Base-by-base conservation (phyloP, 2,113 vertebrate species). In the Gadus chalcogrammus region DNA sequence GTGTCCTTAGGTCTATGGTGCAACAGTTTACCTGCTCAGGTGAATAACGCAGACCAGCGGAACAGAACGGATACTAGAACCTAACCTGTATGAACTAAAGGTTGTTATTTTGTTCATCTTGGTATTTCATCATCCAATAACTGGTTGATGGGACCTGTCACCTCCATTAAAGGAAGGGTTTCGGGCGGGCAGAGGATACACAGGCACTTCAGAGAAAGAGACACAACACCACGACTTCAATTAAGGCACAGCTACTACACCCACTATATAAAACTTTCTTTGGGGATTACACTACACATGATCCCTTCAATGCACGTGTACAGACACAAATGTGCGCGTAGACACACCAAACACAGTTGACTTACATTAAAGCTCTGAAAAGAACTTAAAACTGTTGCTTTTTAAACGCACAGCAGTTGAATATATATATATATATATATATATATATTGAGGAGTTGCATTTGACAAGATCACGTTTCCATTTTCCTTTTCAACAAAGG, bases 131-230 rank as follows among this genome's bases (percentile, higher is more conserved):
- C 42, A 48, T 48, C 42, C 42, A 48, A 48, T 48, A 48, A 9
- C 42, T n/a, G 55, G 55, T 58, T 58, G 5, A 58, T 13, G 3
- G 15, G 55, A 58, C 55, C 55, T 16, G 2, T 58, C 15, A 58
- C 55, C 55, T 58, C 55, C 55, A 58, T 16, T 58, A 58, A 58
- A 58, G 55, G 55, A 58, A 58, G 55, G 55, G 55, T 58, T 58
- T 58, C n/a, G 15, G 55, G 55, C 4, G 55, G n/a, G 13, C 9
- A 1, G 55, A 58, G 55, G 55, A 6, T 13, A 58, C 55, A 58
- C 55, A 58, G 55, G 55, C 55, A 58, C 55, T 58, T 58, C n/a
- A 58, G 55, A 58, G 15, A 58, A 58, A 58, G 2, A 6, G 15
- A 58, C 55, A 17, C 15, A 58, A 58, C 55, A 58, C 15, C 55